These are phyloP conservation scores for Hippocampus abdominalis DNA, from an alignment of 2,113 vertebrate species.

Conservation along the genomic window DNA sequence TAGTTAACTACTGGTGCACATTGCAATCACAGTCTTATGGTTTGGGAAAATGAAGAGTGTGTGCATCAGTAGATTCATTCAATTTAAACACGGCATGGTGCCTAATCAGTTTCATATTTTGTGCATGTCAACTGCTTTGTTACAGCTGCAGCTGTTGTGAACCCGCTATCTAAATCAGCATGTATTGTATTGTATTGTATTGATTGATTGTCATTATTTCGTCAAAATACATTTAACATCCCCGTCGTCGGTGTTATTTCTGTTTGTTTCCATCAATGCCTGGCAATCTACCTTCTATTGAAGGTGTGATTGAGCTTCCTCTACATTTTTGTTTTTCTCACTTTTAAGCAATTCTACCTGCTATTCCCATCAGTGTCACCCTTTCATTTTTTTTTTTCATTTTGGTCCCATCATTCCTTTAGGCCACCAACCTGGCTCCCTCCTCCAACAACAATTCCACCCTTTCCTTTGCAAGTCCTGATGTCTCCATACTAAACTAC, in stretches of 20 bases:
- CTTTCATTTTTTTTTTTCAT: conserved; percentile 78
- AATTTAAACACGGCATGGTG: conserved; percentile 18
- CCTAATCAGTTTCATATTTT: conserved; percentile 40
- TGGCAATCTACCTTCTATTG: conserved; percentile 15
- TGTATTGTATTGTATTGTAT: no score
- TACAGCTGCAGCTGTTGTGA: no score
- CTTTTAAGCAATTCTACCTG: conserved; percentile 15
- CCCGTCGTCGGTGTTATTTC: neutral
- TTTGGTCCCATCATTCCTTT: conserved; percentile 84
- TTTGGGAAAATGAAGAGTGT: neutral
- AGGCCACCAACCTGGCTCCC: conserved; percentile 91
- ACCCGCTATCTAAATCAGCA: no score
- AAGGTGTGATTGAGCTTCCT: neutral
- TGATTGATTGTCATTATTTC: conserved; percentile 39
- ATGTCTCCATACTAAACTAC: conserved; percentile 99
- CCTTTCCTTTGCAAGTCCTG: conserved; percentile 92
- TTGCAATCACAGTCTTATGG: neutral
- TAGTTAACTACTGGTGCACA: neutral
- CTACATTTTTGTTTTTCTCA: neutral
- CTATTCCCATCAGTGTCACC: conserved; percentile 39
- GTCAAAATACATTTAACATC: neutral
- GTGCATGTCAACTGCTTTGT: no score
- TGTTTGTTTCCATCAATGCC: conserved; percentile 27
- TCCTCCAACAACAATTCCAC: conserved; percentile 95
- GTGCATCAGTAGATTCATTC: neutral